A percentile compares a stretch with the other conserved stretches of the same genome.
Evolutionary conservation across 2,888 invertebrate species (phyloP).

Genomic region (Drosophila mercatorum): DNA sequence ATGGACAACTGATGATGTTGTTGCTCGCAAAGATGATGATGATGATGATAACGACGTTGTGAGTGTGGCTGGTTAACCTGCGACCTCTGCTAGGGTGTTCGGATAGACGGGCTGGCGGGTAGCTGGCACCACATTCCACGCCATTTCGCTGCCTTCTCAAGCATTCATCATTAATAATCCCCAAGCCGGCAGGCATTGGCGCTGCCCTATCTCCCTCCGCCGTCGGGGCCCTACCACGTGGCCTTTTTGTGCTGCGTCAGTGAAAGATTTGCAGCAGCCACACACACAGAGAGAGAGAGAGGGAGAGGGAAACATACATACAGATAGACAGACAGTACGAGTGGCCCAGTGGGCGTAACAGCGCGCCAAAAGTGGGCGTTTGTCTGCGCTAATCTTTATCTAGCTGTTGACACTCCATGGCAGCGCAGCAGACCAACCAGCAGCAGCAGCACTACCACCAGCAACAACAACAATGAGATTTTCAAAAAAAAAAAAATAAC

Average conservation of each 20-base stretch:
- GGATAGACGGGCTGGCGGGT: background rate
- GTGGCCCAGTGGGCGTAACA: conserved; percentile 71
- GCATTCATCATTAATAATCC: conserved; percentile 78
- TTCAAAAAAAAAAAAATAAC: conserved; percentile 21
- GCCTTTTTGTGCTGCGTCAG: conserved; percentile 76
- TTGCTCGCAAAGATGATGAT: conserved; percentile 3
- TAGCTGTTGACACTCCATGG: conserved; percentile 81
- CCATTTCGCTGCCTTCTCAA: conserved; percentile 78
- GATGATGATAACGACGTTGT: conserved; percentile 27
- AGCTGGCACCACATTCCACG: conserved; percentile 62
- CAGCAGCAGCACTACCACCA: conserved; percentile 26
- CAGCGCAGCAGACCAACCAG: conserved; percentile 62
- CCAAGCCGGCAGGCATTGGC: conserved; percentile 49
- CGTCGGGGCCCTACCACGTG: conserved; percentile 39
- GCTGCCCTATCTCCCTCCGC: background rate
- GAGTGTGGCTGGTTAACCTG: conserved; percentile 49
- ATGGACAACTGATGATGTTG: conserved; percentile 32
- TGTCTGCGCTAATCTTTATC: conserved; percentile 81
- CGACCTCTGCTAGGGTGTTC: conserved; percentile 27
- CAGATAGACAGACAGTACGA: conserved; percentile 28
- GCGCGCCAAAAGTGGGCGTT: conserved; percentile 76
- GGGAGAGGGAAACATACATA: background rate
- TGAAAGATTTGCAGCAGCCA: conserved; percentile 69
- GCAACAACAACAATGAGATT: conserved; percentile 32
- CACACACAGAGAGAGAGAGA: conserved; percentile 18